phyloP scores from a whole-genome alignment of 2,113 vertebrate genomes.

The Pleuronectes platessa region DNA sequence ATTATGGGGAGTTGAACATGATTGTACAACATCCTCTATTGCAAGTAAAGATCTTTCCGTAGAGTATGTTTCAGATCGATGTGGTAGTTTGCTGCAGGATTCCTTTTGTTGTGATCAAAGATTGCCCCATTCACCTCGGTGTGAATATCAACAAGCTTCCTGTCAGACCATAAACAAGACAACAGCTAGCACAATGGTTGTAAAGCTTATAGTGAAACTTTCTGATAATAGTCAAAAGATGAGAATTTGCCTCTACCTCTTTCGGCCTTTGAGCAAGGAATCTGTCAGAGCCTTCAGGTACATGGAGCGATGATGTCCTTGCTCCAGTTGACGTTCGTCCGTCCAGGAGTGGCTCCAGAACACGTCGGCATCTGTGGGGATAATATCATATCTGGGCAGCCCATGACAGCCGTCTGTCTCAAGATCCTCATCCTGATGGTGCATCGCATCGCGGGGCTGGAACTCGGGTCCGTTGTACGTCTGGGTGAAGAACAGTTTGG shows the following conservation, averaged over 20 bases:
- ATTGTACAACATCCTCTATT: conserved; percentile 37
- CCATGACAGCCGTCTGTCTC: conserved; percentile 82
- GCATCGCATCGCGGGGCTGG: neutral
- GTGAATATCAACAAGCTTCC: conserved; percentile 87
- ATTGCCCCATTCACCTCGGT: conserved; percentile 84
- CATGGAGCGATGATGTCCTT: conserved; percentile 69
- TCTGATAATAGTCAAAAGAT: neutral
- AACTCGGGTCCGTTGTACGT: conserved; percentile 77
- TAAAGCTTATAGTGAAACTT: neutral
- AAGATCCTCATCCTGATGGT: conserved; percentile 53
- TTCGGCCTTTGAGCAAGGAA: conserved; percentile 74
- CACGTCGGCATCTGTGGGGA: conserved; percentile 88
- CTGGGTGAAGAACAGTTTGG: conserved; percentile 96
- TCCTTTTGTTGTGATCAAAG: conserved; percentile 83
- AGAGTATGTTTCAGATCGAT: conserved; percentile 88
- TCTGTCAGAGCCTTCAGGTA: conserved; percentile 85
- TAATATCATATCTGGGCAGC: neutral
- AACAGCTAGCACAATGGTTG: neutral
- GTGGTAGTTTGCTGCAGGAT: conserved; percentile 71
- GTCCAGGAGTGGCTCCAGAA: conserved; percentile 93
- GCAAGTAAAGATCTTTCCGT: conserved; percentile 86
- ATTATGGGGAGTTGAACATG: neutral
- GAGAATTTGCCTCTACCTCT: conserved; percentile 77
- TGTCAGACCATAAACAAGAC: conserved; percentile 66
- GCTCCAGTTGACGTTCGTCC: conserved; percentile 74